Evolutionary conservation across 1,140 invertebrate species (phyloP).

Genomic region (Xylocopa sonorina): DNA sequence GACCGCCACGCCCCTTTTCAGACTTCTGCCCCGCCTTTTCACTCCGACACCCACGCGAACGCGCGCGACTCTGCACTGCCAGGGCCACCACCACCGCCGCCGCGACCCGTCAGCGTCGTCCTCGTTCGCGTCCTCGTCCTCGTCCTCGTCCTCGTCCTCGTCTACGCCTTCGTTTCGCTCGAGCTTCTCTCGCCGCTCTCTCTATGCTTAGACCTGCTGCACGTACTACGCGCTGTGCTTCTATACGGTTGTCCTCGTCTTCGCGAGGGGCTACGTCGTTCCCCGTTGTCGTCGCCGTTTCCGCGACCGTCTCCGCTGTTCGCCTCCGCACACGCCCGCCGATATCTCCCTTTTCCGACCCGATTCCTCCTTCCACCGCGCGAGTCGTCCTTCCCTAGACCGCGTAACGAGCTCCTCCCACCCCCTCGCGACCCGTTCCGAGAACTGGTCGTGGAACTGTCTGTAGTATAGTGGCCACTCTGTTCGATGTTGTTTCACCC

Average conservation of each 20-base stretch:
- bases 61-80: constrained; percentile 37
- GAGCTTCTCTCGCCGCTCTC: constrained; percentile 14
- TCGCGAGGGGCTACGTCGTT: neutral
- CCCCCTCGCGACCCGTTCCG: neutral
- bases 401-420: constrained; percentile 1
- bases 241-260: constrained; percentile 11
- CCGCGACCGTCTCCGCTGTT: neutral
- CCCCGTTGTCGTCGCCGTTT: constrained; percentile 19
- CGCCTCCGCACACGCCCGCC: constrained; percentile 26
- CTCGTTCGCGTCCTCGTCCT: constrained; percentile 57
- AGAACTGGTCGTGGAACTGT: constrained; percentile 24
- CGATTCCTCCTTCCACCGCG: neutral
- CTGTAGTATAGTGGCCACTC: constrained; percentile 31
- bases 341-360: neutral
- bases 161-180: constrained; percentile 49
- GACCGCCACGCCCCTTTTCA: constrained; percentile 73
- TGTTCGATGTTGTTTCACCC: neutral
- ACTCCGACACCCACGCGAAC: constrained; percentile 72
- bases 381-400: neutral
- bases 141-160: constrained; percentile 49
- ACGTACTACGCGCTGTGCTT: neutral
- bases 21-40: constrained; percentile 69
- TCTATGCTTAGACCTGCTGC: no score
- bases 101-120: constrained; percentile 42
- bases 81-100: constrained; percentile 35